Evolutionary conservation across 2,797 vertebrate species (phyloP).

Genomic region (Sitta carolinensis): DNA sequence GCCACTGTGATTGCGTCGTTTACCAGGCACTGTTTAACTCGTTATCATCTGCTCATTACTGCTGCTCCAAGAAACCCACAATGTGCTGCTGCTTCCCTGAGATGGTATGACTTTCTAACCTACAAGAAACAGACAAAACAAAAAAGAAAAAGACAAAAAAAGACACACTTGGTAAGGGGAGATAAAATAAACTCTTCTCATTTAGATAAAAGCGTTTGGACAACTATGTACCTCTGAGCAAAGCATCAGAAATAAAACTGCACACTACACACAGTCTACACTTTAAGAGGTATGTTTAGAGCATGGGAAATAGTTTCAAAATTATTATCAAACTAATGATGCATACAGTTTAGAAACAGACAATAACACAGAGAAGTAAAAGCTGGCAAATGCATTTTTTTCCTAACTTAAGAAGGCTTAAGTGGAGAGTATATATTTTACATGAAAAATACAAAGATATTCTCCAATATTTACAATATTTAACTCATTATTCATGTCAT

Average conservation of each 20-base stretch:
- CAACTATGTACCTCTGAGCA: neutral
- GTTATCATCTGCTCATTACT: slow-evolving; percentile 63
- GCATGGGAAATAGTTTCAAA: neutral
- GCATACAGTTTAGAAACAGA: neutral
- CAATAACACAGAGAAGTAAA: neutral
- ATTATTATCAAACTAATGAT: neutral
- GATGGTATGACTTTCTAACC: slow-evolving; percentile 29
- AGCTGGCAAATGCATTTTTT: neutral
- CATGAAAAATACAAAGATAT: neutral
- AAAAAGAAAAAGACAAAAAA: too few species aligned
- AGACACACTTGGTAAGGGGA: neutral
- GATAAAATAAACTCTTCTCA: neutral
- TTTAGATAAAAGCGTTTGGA: neutral
- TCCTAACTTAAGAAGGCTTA: neutral
- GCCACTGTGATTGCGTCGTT: slow-evolving; percentile 24
- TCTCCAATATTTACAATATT: neutral
- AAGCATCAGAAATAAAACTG: neutral
- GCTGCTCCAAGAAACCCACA: slow-evolving; percentile 15
- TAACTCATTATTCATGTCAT: neutral
- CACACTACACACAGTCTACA: neutral
- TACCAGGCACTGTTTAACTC: slow-evolving; percentile 51
- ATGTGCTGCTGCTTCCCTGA: slow-evolving; percentile 30
- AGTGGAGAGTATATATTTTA: neutral
- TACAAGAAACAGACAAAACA: neutral
- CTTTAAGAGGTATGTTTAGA: neutral